Percentiles rank a stretch among this genome's conserved stretches.
Evolutionary conservation across 2,113 vertebrate genomes (phyloP).

Genomic region (Formicarius rufipectus): DNA sequence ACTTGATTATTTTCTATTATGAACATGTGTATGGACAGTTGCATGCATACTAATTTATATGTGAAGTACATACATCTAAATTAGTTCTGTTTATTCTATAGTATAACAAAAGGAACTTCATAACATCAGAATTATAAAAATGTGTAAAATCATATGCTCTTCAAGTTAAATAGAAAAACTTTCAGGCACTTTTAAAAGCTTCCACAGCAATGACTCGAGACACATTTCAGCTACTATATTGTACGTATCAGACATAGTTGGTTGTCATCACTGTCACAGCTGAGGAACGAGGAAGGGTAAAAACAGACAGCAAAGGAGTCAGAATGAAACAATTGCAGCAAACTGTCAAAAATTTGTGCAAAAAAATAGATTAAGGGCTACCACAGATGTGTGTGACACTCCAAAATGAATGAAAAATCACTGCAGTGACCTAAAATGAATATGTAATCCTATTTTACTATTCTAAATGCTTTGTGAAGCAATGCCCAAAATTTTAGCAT

Average conservation of each 20-base stretch:
- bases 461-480: constrained; percentile 11
- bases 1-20: background rate
- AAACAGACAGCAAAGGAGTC: background rate
- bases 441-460: background rate
- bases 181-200: background rate
- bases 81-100: background rate
- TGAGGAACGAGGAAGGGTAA: background rate
- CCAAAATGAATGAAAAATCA: background rate
- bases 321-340: background rate
- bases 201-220: background rate
- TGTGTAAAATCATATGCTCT: background rate
- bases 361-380: constrained; percentile 28
- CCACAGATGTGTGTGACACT: background rate
- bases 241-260: background rate
- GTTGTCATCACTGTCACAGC: background rate
- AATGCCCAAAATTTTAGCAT: background rate
- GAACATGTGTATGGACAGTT: background rate
- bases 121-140: background rate
- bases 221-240: background rate
- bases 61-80: background rate
- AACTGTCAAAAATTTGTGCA: background rate
- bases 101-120: background rate
- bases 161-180: background rate
- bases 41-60: background rate
- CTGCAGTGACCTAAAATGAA: background rate